These are phyloP conservation scores for Tyrophagus putrescentiae DNA, from an alignment of 1,140 invertebrate genomes.

Conservation along the genomic window DNA sequence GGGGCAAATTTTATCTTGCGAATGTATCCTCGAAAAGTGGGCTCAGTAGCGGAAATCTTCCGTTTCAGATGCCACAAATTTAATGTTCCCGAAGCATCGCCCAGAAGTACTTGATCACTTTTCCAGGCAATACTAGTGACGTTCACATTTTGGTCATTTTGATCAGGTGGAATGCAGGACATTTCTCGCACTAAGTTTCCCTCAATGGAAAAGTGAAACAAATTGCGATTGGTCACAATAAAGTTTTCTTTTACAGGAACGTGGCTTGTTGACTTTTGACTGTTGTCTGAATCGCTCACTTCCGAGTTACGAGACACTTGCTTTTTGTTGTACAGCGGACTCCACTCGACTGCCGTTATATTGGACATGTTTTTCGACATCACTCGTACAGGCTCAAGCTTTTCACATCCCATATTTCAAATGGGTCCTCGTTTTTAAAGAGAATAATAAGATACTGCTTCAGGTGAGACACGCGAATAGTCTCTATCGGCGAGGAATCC, in stretches of 20 bases:
- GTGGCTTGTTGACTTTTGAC: not conserved
- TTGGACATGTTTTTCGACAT: conserved; percentile 42
- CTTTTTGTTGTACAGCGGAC: conserved; percentile 39
- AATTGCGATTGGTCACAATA: conserved; percentile 44
- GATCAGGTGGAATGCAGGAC: conserved; percentile 43
- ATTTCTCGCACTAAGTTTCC: conserved; percentile 42
- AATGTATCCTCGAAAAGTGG: conserved; percentile 41
- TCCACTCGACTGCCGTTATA: conserved; percentile 44
- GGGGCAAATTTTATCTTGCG: conserved; percentile 47
- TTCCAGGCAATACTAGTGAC: conserved; percentile 44
- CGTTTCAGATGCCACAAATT: conserved; percentile 46
- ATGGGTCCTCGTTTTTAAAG: conserved; percentile 43
- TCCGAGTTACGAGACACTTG: conserved; percentile 3
- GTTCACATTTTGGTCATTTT: conserved; percentile 34
- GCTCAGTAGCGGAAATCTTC: conserved; percentile 35
- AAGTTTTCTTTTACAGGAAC: conserved; percentile 41
- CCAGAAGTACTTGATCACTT: conserved; percentile 43
- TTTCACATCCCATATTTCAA: conserved; percentile 48
- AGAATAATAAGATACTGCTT: conserved; percentile 48
- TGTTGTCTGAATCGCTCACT: not conserved
- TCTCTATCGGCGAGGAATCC: conserved; percentile 43
- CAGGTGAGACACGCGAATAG: conserved; percentile 42
- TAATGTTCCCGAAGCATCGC: conserved; percentile 45
- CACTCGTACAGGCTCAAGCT: conserved; percentile 40
- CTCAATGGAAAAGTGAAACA: conserved; percentile 49